Evolutionary conservation across 2,888 invertebrate species (phyloP).

Genomic region (Eulithis prunata): DNA sequence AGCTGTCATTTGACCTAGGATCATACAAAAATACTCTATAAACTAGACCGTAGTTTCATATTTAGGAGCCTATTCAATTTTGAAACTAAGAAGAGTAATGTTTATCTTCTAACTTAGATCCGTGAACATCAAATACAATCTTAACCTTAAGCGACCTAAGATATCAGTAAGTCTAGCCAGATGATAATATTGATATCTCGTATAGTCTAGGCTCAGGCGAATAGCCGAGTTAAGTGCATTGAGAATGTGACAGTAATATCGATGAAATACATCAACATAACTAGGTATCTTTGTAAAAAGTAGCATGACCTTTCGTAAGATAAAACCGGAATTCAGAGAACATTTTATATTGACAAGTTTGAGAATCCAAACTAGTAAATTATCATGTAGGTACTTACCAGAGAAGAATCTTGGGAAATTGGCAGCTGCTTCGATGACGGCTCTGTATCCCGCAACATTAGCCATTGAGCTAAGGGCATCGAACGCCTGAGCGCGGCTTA

Average conservation of each 20-base stretch:
- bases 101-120: constrained; percentile 4
- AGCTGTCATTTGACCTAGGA: constrained; percentile 92
- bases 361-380: not conserved
- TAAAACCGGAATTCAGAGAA: constrained; percentile 15
- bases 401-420: constrained; percentile 96
- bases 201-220: not conserved
- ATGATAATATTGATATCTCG: not conserved
- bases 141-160: constrained; percentile 25
- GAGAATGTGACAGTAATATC: not conserved
- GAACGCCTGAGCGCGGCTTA: constrained; percentile 94
- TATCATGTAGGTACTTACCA: constrained; percentile 74
- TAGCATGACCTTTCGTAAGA: constrained; percentile 16
- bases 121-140: constrained; percentile 14
- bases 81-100: too few species aligned
- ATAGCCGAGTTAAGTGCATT: not conserved
- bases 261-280: constrained; percentile 13
- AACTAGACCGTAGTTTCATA: too few species aligned
- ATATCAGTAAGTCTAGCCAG: constrained; percentile 13
- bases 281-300: constrained; percentile 13
- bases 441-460: constrained; percentile 94
- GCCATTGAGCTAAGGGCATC: constrained; percentile 97
- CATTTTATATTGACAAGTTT: not conserved
- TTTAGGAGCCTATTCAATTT: too few species aligned
- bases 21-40: too few species aligned
- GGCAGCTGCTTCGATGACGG: constrained; percentile 94